Percentiles rank a stretch among this genome's conserved stretches.
Evolutionary conservation across 2,888 invertebrate species (phyloP).

Genomic region (Cryptosula pallasiana): DNA sequence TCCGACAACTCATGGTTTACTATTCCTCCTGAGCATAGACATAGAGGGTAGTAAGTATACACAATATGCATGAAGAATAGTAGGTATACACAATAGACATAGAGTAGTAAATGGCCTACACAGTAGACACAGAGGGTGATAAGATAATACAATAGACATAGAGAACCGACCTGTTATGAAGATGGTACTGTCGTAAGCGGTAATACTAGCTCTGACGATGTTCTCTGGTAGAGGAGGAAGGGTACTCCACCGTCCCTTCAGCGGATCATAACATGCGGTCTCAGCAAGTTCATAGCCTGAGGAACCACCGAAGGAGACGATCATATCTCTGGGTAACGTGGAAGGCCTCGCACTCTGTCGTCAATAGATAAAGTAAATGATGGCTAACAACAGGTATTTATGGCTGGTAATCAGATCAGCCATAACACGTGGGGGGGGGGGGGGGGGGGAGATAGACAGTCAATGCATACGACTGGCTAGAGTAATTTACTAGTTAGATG

Average conservation of each 20-base stretch:
- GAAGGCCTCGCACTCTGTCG: constrained; percentile 40
- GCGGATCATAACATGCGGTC: constrained; percentile 49
- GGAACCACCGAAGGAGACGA: constrained; percentile 44
- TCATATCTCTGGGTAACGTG: constrained; percentile 49
- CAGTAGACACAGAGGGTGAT: too few relatives aligned
- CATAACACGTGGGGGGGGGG: too few relatives aligned
- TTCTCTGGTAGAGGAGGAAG: constrained; percentile 43
- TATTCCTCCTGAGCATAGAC: constrained; percentile 35
- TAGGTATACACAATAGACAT: too few relatives aligned
- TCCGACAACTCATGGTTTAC: constrained; percentile 41
- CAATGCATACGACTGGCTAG: too few relatives aligned
- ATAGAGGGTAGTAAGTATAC: too few relatives aligned
- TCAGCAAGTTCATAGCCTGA: constrained; percentile 35
- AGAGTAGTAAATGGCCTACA: too few relatives aligned
- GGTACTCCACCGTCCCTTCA: constrained; percentile 45
- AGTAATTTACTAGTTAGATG: too few relatives aligned
- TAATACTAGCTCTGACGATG: constrained; percentile 42
- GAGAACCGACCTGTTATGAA: constrained; percentile 38
- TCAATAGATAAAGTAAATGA: too few relatives aligned
- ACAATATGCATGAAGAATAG: too few relatives aligned
- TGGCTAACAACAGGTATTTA: too few relatives aligned
- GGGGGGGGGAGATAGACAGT: too few relatives aligned
- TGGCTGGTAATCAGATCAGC: too few relatives aligned
- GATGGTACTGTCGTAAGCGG: constrained; percentile 42
- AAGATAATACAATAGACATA: neutral